A percentile compares a stretch with the other conserved stretches of the same genome.
These are phyloP conservation scores for Xiphophorus birchmanni DNA, from an alignment of 2,797 vertebrate genomes.

Conservation along the genomic window DNA sequence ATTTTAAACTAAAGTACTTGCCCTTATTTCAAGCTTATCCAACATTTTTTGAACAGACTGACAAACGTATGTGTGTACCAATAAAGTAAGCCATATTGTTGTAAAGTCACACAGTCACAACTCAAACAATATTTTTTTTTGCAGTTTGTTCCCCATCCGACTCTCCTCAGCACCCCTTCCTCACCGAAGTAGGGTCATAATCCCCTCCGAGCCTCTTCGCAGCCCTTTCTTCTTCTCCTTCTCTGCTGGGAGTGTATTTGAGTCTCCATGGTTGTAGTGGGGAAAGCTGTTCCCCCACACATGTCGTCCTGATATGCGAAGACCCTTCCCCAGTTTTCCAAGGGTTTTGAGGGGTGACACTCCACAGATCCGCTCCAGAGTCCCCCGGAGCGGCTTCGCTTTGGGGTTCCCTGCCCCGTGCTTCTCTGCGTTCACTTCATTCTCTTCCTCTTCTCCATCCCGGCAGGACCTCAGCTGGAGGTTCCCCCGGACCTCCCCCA, in stretches of 20 bases:
- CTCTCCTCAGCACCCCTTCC: slow-evolving; percentile 25
- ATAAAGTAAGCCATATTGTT: neutral
- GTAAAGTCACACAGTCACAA: neutral
- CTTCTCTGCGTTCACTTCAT: slow-evolving; percentile 78
- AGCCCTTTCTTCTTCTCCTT: slow-evolving; percentile 79
- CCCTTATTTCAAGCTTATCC: neutral
- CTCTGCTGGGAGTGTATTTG: slow-evolving; percentile 67
- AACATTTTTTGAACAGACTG: neutral
- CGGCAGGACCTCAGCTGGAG: slow-evolving; percentile 61
- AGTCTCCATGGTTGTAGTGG: slow-evolving; percentile 68
- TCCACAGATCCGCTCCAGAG: slow-evolving; percentile 81
- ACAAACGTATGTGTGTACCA: neutral
- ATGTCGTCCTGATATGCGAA: slow-evolving; percentile 80
- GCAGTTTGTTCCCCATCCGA: neutral
- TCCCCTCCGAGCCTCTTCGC: slow-evolving; percentile 88
- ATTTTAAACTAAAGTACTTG: neutral
- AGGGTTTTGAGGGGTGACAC: slow-evolving; percentile 84
- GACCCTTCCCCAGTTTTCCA: slow-evolving; percentile 83
- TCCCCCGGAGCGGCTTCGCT: slow-evolving; percentile 78
- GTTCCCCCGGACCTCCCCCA: slow-evolving; percentile 66
- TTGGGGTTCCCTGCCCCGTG: slow-evolving; percentile 74
- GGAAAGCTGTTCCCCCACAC: slow-evolving; percentile 75
- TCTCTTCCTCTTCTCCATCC: slow-evolving; percentile 83
- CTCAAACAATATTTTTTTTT: neutral
- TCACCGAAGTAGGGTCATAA: slow-evolving; percentile 83